A percentile compares a stretch with the other conserved stretches of the same genome.
Evolutionary conservation across 1,140 invertebrate genomes (phyloP).

Genomic region (Drosophila eugracilis): DNA sequence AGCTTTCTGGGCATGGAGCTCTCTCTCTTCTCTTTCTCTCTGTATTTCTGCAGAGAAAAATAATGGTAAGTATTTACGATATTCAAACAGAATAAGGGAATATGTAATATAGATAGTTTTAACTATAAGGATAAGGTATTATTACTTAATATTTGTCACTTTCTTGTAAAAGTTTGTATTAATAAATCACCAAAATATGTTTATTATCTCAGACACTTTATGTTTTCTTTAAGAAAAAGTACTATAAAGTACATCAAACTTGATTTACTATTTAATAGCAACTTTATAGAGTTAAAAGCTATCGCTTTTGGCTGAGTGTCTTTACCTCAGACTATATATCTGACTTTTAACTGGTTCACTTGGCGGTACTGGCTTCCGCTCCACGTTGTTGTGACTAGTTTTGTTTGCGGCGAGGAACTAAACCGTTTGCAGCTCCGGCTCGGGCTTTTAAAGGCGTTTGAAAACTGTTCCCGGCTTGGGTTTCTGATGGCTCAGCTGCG

Average conservation of each 20-base stretch:
- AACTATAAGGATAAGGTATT: neutral
- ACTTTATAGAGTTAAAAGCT: too few relatives aligned
- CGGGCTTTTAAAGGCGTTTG: slow-evolving; percentile 67
- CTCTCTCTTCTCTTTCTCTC: slow-evolving; percentile 3
- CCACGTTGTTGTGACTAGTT: slow-evolving; percentile 79
- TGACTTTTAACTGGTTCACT: slow-evolving; percentile 51
- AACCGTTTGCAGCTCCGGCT: slow-evolving; percentile 74
- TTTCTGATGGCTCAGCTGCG: slow-evolving; percentile 40
- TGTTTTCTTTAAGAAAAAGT: neutral
- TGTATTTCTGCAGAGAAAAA: slow-evolving; percentile 35
- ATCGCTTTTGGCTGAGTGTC: slow-evolving; percentile 2
- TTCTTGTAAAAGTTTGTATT: neutral
- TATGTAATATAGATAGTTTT: too few relatives aligned
- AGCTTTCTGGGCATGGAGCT: slow-evolving; percentile 21
- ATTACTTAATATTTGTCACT: neutral
- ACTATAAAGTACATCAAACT: too few relatives aligned
- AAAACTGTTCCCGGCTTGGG: slow-evolving; percentile 50
- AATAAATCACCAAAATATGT: neutral
- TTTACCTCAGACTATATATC: slow-evolving; percentile 23
- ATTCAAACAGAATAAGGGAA: neutral
- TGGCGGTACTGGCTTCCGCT: slow-evolving; percentile 57
- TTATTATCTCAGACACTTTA: too few relatives aligned
- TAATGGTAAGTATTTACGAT: neutral
- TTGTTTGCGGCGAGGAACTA: slow-evolving; percentile 83
- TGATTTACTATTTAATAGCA: too few relatives aligned